These are phyloP conservation scores for Gymnothorax reevesii DNA, from an alignment of 2,797 vertebrate genomes.

Conservation along the genomic window DNA sequence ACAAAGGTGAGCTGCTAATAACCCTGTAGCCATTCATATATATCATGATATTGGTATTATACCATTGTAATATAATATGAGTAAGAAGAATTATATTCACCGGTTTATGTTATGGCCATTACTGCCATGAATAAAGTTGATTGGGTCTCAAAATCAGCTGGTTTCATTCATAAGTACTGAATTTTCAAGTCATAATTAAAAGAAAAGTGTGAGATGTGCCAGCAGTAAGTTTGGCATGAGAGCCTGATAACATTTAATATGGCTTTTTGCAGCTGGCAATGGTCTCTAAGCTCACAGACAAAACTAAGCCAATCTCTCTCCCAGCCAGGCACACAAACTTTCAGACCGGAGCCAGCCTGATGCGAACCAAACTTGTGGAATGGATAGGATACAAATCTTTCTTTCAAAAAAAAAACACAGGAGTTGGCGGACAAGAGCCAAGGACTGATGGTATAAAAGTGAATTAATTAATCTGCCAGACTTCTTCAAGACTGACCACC, in stretches of 20 bases:
- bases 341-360: background rate
- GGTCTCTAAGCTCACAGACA: background rate
- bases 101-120: background rate
- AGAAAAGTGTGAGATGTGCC: background rate
- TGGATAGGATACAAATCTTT: background rate
- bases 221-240: background rate
- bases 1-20: slow-evolving; percentile 6
- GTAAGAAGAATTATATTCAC: background rate
- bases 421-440: background rate
- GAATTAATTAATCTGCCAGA: background rate
- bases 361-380: background rate
- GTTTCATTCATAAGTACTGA: background rate
- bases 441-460: background rate
- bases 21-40: slow-evolving; percentile 24
- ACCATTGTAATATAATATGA: slow-evolving; percentile 9
- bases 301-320: background rate
- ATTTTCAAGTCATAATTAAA: background rate
- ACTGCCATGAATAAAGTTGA: background rate
- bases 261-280: background rate
- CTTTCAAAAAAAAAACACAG: too few species aligned
- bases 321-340: background rate
- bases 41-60: background rate
- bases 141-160: background rate
- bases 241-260: background rate
- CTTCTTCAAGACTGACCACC: background rate